A percentile compares a stretch with the other conserved stretches of the same genome.
Evolutionary conservation across 2,113 vertebrate genomes (phyloP).

Genomic region (Hydrolagus affinis): DNA sequence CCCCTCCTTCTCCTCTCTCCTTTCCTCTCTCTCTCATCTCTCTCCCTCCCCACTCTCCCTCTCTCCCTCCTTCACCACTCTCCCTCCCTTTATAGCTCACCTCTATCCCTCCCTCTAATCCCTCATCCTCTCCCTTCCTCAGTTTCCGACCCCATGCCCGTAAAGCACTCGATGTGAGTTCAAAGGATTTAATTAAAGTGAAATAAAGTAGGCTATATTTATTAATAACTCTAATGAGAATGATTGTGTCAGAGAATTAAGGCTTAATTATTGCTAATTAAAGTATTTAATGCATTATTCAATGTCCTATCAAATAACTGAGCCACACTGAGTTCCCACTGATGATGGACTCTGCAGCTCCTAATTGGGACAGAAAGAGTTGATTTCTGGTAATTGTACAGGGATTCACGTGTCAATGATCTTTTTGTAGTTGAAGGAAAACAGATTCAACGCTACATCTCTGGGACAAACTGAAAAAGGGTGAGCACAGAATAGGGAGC

Average conservation of each 20-base stretch:
- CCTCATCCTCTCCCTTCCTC: background rate
- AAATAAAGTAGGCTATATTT: background rate
- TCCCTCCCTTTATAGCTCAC: background rate
- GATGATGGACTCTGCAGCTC: background rate
- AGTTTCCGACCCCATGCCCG: background rate
- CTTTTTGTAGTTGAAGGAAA: background rate
- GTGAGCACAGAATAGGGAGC: no score
- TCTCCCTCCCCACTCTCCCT: background rate
- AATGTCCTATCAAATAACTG: background rate
- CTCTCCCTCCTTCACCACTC: background rate
- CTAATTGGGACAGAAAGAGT: background rate
- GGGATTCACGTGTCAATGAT: background rate
- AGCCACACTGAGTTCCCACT: background rate
- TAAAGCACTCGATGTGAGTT: background rate
- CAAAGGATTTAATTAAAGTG: background rate
- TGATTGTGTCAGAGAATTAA: background rate
- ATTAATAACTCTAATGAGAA: background rate
- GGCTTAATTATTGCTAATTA: background rate
- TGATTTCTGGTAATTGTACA: background rate
- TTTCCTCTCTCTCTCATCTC: background rate
- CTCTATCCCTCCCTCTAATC: background rate
- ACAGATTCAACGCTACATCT: background rate
- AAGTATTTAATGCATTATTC: background rate
- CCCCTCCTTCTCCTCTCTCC: background rate
- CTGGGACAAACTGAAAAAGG: background rate